Percentiles rank a stretch among this genome's conserved stretches.
phyloP scores from a whole-genome alignment of 2,113 vertebrate genomes.

The Lycocorax pyrrhopterus region DNA sequence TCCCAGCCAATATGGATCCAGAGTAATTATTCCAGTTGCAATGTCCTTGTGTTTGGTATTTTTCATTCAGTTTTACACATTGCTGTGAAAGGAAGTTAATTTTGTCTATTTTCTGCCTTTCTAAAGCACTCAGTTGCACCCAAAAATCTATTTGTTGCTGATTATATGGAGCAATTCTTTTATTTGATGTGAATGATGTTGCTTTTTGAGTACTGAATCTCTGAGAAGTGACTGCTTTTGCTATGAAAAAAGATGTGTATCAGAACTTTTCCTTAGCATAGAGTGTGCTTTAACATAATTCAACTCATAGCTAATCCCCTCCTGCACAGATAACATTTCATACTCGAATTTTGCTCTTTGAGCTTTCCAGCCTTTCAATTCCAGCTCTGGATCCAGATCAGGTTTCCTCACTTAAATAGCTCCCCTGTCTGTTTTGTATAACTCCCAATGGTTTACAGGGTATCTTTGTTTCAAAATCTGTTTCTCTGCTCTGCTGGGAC shows the following conservation, averaged over 20 bases:
- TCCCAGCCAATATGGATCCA: neutral
- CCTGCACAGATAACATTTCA: constrained; percentile 59
- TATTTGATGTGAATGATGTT: neutral
- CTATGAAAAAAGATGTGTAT: neutral
- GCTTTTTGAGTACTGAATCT: neutral
- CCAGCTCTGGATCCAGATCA: constrained; percentile 41
- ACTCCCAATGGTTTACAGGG: constrained; percentile 41
- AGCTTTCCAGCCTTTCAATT: constrained; percentile 51
- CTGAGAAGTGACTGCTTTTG: neutral
- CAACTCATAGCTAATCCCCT: constrained; percentile 50
- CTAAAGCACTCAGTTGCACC: neutral
- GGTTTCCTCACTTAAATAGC: constrained; percentile 48
- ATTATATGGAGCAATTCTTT: neutral
- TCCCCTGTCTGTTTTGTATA: constrained; percentile 62
- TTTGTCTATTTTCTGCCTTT: neutral
- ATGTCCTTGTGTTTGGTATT: neutral
- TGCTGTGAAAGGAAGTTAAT: neutral
- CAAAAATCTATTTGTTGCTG: neutral
- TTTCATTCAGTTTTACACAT: neutral
- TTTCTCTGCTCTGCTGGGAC: constrained; percentile 11
- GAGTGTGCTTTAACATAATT: constrained; percentile 46
- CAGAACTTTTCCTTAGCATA: neutral
- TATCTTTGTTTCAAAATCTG: constrained; percentile 26
- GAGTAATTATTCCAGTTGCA: neutral
- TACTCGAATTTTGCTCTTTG: constrained; percentile 56